Conservation (phyloP, 2,797 vertebrate species). For the Sebastes goodei region DNA sequence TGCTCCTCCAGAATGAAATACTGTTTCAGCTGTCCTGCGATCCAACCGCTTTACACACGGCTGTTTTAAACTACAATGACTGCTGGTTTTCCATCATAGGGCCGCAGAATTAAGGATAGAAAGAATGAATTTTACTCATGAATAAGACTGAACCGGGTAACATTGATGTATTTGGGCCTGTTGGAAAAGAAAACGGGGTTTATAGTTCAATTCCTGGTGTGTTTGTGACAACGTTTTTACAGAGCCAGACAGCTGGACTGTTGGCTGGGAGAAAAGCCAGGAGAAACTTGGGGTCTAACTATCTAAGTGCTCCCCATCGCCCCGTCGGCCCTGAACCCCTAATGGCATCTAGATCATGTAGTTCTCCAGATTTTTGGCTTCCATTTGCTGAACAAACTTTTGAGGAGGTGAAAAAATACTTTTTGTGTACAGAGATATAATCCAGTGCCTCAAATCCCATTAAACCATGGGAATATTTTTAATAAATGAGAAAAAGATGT, state of each 20-base stretch:
- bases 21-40: constrained; percentile 51
- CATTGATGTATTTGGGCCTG: constrained; percentile 28
- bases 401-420: constrained; percentile 15
- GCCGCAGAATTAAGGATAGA: constrained; percentile 31
- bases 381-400: constrained; percentile 54
- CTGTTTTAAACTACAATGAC: constrained; percentile 43
- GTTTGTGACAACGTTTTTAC: constrained; percentile 53
- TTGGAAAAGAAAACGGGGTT: constrained; percentile 6
- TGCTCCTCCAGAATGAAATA: constrained; percentile 52
- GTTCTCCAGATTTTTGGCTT: constrained; percentile 47
- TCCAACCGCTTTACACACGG: constrained; percentile 41
- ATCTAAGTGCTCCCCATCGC: constrained; percentile 37
- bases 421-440: constrained; percentile 77
- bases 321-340: constrained; percentile 25
- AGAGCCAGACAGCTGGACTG: constrained; percentile 83
- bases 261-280: constrained; percentile 68
- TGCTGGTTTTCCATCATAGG: constrained; percentile 51
- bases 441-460: constrained; percentile 77
- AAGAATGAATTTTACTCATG: constrained; percentile 34
- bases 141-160: constrained; percentile 33
- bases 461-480: constrained; percentile 73
- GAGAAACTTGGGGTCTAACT: constrained; percentile 43
- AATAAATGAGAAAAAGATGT: constrained; percentile 68
- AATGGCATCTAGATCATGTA: constrained; percentile 49
- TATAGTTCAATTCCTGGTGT: constrained; percentile 47